Percentiles rank a stretch among this genome's conserved stretches.
Evolutionary conservation across 2,113 vertebrate species (phyloP).

Genomic region (Lophochroa leadbeateri): DNA sequence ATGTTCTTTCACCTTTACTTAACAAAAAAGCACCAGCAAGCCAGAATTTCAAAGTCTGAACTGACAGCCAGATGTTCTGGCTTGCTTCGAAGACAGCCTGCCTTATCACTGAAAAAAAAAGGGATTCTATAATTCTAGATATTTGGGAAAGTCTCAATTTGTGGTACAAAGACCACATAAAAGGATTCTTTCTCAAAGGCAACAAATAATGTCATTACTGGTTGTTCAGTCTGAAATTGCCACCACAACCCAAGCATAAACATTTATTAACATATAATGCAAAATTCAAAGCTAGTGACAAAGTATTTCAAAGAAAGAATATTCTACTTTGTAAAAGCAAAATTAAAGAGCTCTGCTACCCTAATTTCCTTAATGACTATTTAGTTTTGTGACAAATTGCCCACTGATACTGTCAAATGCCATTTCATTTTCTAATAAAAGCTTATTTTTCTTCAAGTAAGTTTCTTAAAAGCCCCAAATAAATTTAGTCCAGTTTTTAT

Average conservation of each 20-base stretch:
- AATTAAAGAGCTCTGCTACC: background rate
- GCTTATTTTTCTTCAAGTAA: background rate
- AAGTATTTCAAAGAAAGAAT: constrained; percentile 5
- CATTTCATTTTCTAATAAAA: background rate
- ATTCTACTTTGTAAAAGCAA: background rate
- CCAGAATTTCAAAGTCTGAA: background rate
- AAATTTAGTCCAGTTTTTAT: background rate
- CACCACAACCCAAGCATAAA: background rate
- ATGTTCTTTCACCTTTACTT: background rate
- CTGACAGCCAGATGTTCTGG: background rate
- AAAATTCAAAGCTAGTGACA: constrained; percentile 9
- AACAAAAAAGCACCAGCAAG: background rate
- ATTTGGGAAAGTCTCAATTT: background rate
- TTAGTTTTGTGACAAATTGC: background rate
- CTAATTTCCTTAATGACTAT: background rate
- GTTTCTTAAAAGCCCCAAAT: background rate
- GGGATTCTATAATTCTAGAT: background rate
- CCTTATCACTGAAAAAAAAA: background rate
- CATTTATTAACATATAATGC: background rate
- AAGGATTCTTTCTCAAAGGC: background rate
- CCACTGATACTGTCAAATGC: background rate
- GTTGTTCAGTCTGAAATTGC: background rate
- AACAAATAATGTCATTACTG: background rate
- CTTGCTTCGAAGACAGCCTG: background rate
- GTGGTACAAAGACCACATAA: background rate